Conservation (phyloP, 2,888 invertebrate species). For the Stegophylla sp. region DNA sequence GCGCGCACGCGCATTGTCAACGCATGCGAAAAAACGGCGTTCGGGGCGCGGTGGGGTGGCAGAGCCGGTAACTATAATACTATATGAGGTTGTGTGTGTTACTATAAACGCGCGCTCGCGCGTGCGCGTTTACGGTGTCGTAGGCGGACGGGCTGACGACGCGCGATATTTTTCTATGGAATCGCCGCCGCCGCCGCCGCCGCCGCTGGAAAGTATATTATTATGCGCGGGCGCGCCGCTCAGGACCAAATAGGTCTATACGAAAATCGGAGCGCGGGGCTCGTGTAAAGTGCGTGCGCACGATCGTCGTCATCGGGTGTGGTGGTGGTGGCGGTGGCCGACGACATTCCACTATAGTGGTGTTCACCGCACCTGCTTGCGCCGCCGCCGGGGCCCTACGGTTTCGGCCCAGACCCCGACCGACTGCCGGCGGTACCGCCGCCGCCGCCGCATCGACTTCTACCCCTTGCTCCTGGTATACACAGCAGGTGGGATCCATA, state of each 20-base stretch:
- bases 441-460: background rate
- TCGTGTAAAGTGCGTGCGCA: slow-evolving; percentile 5
- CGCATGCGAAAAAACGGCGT: slow-evolving; percentile 24
- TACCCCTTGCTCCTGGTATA: too few relatives aligned
- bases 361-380: slow-evolving; percentile 3
- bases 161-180: slow-evolving; percentile 46
- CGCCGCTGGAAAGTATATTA: too few relatives aligned
- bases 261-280: background rate
- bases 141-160: background rate
- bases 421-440: background rate
- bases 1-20: background rate
- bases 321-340: background rate
- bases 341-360: slow-evolving; percentile 42
- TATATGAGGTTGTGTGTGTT: background rate
- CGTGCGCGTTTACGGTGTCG: background rate
- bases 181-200: slow-evolving; percentile 5
- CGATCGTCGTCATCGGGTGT: fast-evolving
- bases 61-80: background rate
- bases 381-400: slow-evolving; percentile 1
- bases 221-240: background rate
- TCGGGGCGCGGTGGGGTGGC: background rate
- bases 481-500: slow-evolving; percentile 53
- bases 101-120: background rate
- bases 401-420: background rate
- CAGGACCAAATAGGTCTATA: too few relatives aligned